These are phyloP conservation scores for Pseudopipra pipra DNA, from an alignment of 2,113 vertebrate genomes.

Conservation along the genomic window DNA sequence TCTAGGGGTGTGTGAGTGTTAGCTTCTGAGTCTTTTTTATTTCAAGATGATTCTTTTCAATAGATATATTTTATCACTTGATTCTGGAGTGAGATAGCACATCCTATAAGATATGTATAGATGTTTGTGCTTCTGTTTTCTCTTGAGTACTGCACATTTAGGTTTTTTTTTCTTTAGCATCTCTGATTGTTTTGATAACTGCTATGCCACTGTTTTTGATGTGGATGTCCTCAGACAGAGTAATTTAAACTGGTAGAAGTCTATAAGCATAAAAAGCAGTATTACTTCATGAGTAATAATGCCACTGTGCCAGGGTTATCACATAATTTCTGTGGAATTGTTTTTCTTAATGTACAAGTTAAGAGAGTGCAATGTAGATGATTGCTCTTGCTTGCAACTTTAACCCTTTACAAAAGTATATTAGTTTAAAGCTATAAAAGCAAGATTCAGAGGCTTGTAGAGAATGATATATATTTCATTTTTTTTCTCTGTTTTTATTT, in stretches of 20 bases:
- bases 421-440: neutral
- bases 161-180: neutral
- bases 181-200: slow-evolving; percentile 20
- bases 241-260: slow-evolving; percentile 19
- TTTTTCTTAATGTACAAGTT: slow-evolving; percentile 36
- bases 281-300: slow-evolving; percentile 54
- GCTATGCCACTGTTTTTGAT: neutral
- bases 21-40: neutral
- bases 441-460: neutral
- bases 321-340: slow-evolving; percentile 35
- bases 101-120: neutral
- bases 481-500: neutral
- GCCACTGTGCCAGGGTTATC: neutral
- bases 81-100: neutral
- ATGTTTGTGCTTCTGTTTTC: neutral
- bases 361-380: neutral
- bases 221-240: neutral
- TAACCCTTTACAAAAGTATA: neutral
- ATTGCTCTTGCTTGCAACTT: slow-evolving; percentile 21
- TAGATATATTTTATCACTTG: neutral
- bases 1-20: neutral
- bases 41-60: neutral
- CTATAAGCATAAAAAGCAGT: slow-evolving; percentile 48
- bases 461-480: neutral
- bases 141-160: neutral